Conservation (phyloP, 2,797 vertebrate species). For the Lepilemur septentrionalis region DNA sequence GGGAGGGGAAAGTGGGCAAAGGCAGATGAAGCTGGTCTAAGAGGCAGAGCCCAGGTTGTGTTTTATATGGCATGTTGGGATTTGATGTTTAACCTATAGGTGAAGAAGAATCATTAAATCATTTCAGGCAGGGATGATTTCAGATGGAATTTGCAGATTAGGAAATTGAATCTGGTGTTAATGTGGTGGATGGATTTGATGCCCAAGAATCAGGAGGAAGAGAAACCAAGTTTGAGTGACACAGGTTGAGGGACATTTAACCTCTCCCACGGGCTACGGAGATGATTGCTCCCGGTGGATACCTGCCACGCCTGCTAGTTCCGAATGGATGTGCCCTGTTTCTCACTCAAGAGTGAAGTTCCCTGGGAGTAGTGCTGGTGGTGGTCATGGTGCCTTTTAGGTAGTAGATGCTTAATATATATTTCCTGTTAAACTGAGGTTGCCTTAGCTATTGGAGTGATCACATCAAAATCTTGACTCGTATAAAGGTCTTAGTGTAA, state of each 20-base stretch:
- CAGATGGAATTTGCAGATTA: not conserved
- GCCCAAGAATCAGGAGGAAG: not conserved
- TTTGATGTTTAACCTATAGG: not conserved
- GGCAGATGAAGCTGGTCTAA: not conserved
- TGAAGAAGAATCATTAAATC: not conserved
- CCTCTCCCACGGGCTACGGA: not conserved
- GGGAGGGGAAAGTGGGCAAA: accelerated
- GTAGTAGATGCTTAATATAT: not conserved
- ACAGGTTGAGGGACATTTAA: not conserved
- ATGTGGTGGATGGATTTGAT: not conserved
- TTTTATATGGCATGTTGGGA: not conserved
- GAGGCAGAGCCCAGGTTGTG: not conserved
- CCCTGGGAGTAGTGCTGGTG: not conserved
- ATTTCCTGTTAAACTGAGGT: not conserved
- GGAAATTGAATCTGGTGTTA: not conserved
- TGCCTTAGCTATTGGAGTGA: not conserved
- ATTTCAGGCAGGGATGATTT: not conserved
- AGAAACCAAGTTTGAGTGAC: not conserved
- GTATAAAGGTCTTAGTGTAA: not conserved
- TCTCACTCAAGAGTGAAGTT: not conserved
- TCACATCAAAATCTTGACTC: not conserved
- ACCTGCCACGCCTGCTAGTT: not conserved
- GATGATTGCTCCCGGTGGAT: not conserved
- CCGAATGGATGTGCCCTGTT: not conserved
- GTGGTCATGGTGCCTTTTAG: not conserved